These are phyloP conservation scores for Zaprionus ghesquierei DNA, from an alignment of 1,140 invertebrate genomes.

Conservation along the genomic window DNA sequence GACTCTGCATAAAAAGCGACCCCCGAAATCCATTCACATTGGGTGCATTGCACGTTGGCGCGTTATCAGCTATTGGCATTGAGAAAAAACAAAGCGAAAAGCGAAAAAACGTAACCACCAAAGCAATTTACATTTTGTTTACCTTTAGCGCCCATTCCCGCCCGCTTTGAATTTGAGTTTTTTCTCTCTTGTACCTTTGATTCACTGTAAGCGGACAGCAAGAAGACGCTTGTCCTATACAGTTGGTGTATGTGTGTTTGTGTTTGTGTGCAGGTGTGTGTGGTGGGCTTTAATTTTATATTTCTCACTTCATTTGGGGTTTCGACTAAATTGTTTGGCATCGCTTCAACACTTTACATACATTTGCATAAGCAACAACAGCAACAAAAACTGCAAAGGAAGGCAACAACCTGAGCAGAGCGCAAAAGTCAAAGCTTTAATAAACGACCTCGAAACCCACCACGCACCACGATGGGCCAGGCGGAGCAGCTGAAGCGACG, in stretches of 20 bases:
- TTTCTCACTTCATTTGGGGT: constrained; percentile 72
- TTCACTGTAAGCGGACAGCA: constrained; percentile 36
- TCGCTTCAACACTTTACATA: constrained; percentile 68
- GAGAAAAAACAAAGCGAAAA: constrained; percentile 19
- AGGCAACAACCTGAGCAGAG: neutral
- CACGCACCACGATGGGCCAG: neutral
- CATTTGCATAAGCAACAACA: constrained; percentile 59
- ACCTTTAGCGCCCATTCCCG: constrained; percentile 21
- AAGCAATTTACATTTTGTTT: constrained; percentile 72
- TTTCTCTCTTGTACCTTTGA: constrained; percentile 31
- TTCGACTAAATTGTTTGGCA: constrained; percentile 41
- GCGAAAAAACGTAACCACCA: constrained; percentile 20
- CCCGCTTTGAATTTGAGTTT: neutral
- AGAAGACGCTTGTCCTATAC: constrained; percentile 28
- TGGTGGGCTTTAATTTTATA: constrained; percentile 62
- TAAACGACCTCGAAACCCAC: constrained; percentile 13
- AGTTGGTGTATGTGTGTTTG: neutral
- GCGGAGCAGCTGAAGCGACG: constrained; percentile 5
- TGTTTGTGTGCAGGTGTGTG: neutral
- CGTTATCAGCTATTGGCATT: constrained; percentile 52
- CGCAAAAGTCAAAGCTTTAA: constrained; percentile 28
- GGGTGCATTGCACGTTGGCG: constrained; percentile 57
- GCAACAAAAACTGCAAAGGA: neutral
- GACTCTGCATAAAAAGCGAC: constrained; percentile 35
- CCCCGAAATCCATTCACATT: constrained; percentile 11